Conservation (phyloP, 2,888 invertebrate genomes). For the Mesorhabditis spiculigera region DNA sequence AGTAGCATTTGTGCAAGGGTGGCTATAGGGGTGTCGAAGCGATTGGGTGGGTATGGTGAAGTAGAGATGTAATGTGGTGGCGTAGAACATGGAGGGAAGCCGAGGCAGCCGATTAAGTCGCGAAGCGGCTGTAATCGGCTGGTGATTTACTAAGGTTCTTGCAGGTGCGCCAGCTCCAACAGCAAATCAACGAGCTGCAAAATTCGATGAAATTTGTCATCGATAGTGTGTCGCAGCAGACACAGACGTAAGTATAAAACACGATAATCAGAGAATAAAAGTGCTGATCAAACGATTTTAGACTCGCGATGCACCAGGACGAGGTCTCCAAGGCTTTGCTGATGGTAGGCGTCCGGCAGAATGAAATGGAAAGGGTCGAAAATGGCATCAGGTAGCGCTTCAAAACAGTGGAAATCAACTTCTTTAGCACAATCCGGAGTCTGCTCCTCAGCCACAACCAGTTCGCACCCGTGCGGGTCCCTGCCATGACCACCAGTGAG, state of each 20-base stretch:
- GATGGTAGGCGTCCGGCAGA: conserved; percentile 31
- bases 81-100: too few species aligned
- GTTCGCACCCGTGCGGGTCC: conserved; percentile 41
- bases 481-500: conserved; percentile 8
- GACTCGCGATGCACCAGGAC: conserved; percentile 20
- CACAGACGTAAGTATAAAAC: conserved; percentile 18
- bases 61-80: too few species aligned
- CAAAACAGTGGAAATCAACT: not conserved
- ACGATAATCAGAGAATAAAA: conserved; percentile 17
- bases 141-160: too few species aligned
- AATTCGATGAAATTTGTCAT: conserved; percentile 57
- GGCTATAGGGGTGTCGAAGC: too few species aligned
- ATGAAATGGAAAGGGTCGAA: conserved; percentile 34
- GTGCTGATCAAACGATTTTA: not conserved
- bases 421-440: conserved; percentile 30
- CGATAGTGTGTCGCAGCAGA: conserved; percentile 53
- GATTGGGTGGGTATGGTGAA: too few species aligned
- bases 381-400: not conserved
- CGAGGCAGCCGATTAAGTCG: too few species aligned
- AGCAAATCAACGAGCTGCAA: conserved; percentile 51
- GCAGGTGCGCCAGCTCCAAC: conserved; percentile 11
- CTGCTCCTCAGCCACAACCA: conserved; percentile 49
- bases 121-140: too few species aligned
- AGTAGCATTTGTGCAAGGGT: too few species aligned
- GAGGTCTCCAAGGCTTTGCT: conserved; percentile 36